Conservation (phyloP, 2,113 vertebrate species). For the Varanus salvator region DNA sequence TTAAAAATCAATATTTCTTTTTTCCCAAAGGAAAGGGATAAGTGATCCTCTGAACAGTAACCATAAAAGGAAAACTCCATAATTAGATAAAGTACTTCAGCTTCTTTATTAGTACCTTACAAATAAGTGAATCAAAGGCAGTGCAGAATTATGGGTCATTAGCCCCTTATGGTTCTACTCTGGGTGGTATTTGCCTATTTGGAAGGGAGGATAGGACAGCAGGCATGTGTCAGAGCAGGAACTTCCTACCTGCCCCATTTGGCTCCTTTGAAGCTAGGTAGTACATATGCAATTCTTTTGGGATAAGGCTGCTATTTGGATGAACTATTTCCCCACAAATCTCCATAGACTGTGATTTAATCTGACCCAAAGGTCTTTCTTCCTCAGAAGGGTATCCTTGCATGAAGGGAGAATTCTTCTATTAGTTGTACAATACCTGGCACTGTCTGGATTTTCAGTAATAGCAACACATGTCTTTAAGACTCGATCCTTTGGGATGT, state of each 20-base stretch:
- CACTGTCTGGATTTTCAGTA: conserved; percentile 62
- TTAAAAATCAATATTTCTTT: background rate
- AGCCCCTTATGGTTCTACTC: background rate
- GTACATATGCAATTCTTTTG: background rate
- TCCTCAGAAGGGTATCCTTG: background rate
- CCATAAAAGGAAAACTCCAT: background rate
- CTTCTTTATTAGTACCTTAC: background rate
- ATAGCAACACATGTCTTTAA: conserved; percentile 56
- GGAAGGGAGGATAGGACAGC: background rate
- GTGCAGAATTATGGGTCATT: background rate
- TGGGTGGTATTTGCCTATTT: background rate
- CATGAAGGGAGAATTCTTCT: background rate
- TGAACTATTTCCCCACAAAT: background rate
- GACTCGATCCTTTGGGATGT: background rate
- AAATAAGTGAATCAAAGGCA: background rate
- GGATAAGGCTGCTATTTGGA: background rate
- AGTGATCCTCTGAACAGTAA: background rate
- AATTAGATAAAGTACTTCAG: background rate
- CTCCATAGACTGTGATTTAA: background rate
- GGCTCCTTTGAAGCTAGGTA: background rate
- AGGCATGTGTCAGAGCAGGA: background rate
- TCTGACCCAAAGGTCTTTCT: background rate
- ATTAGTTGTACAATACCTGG: conserved; percentile 12
- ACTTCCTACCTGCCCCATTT: background rate
- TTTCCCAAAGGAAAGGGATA: background rate